These are phyloP conservation scores for Catamblyrhynchus diadema DNA, from an alignment of 2,797 vertebrate species.

Conservation along the genomic window DNA sequence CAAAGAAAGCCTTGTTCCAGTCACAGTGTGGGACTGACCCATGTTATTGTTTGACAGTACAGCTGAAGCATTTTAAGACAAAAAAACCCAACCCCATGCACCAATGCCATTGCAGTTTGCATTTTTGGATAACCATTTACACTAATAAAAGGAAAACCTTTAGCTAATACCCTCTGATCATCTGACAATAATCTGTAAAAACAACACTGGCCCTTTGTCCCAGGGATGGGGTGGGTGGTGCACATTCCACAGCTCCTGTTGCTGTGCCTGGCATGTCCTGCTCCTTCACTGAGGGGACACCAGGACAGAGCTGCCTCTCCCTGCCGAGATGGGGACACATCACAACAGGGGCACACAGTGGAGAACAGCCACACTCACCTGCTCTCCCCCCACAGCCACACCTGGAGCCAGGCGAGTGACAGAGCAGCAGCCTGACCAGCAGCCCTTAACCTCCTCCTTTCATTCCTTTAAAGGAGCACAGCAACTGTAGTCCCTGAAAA, in stretches of 20 bases:
- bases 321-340: background rate
- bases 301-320: background rate
- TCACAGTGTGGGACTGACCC: background rate
- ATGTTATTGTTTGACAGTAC: background rate
- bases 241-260: background rate
- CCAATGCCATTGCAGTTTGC: fast-evolving
- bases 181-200: background rate
- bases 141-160: background rate
- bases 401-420: background rate
- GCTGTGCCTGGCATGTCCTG: background rate
- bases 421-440: background rate
- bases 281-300: background rate
- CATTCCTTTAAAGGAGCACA: background rate
- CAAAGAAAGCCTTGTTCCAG: background rate
- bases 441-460: background rate
- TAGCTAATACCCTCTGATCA: background rate
- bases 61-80: background rate
- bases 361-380: background rate
- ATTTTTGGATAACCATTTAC: background rate
- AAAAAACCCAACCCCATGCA: background rate
- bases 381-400: background rate
- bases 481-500: background rate
- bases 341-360: background rate
- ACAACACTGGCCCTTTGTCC: background rate
- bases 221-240: background rate